These are phyloP conservation scores for Cryptotis parvus DNA, from an alignment of 2,113 vertebrate genomes.

Conservation along the genomic window DNA sequence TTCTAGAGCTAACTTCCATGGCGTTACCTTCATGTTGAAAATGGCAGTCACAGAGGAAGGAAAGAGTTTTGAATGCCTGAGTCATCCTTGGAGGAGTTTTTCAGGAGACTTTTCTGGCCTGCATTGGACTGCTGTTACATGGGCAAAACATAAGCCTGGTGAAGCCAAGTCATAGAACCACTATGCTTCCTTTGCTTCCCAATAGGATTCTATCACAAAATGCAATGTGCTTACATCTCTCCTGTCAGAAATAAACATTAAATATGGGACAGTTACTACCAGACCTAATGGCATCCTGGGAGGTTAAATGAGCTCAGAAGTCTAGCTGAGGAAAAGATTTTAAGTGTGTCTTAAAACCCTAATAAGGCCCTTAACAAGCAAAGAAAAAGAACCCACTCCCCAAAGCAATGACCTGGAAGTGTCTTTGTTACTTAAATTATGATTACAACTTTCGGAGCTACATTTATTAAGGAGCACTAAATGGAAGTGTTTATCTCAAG, in stretches of 20 bases:
- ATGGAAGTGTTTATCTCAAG: constrained; percentile 73
- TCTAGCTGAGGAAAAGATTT: constrained; percentile 81
- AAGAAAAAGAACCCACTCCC: constrained; percentile 64
- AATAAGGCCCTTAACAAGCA: constrained; percentile 77
- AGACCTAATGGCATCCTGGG: constrained; percentile 74
- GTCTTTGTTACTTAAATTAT: constrained; percentile 79
- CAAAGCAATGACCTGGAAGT: constrained; percentile 80
- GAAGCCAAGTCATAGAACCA: neutral
- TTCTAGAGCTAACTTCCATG: neutral
- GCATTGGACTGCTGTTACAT: neutral
- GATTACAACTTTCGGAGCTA: constrained; percentile 71
- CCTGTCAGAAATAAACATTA: constrained; percentile 79
- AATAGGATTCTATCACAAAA: constrained; percentile 69
- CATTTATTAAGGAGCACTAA: constrained; percentile 80
- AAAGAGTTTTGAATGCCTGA: neutral
- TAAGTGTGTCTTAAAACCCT: constrained; percentile 76
- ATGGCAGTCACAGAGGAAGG: neutral
- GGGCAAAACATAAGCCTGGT: neutral
- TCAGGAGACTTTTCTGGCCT: neutral
- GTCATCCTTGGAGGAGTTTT: neutral
- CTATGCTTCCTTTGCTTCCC: constrained; percentile 67
- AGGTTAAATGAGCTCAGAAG: constrained; percentile 80
- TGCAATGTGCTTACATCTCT: constrained; percentile 80
- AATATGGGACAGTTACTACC: constrained; percentile 72
- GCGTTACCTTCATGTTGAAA: neutral